These are phyloP conservation scores for Zootoca vivipara DNA, from an alignment of 2,113 vertebrate genomes.

Conservation along the genomic window DNA sequence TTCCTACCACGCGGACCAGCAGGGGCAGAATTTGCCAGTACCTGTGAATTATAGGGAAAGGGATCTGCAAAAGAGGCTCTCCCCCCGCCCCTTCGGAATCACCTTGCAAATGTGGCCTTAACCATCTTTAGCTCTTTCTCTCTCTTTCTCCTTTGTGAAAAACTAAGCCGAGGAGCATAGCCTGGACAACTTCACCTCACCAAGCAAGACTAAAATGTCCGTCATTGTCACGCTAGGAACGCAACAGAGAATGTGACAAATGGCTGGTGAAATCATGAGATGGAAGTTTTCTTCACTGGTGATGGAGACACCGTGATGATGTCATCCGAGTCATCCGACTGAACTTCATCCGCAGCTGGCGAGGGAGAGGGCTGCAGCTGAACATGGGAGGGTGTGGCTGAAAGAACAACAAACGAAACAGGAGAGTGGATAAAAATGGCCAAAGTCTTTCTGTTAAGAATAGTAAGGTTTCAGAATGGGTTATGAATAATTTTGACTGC, in stretches of 20 bases:
- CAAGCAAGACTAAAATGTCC: not conserved
- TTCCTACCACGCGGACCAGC: not conserved
- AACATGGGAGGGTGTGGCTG: constrained; percentile 54
- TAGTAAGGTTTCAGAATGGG: constrained; percentile 14
- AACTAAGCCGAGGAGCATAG: not conserved
- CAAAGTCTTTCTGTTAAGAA: not conserved
- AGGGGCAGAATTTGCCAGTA: not conserved
- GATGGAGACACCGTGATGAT: constrained; percentile 76
- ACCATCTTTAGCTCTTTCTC: too few relatives aligned
- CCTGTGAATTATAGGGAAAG: not conserved
- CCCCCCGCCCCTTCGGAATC: not conserved
- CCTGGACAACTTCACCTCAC: not conserved
- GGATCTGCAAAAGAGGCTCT: not conserved
- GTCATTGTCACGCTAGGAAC: not conserved
- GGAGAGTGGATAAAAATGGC: constrained; percentile 5
- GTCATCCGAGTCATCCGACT: constrained; percentile 89
- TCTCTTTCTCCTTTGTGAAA: too few relatives aligned
- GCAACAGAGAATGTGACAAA: not conserved
- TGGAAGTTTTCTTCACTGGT: constrained; percentile 63
- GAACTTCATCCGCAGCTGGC: constrained; percentile 46
- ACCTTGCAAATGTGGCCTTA: not conserved
- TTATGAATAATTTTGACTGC: not conserved
- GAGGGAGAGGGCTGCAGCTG: not conserved
- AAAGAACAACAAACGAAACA: constrained; percentile 51
- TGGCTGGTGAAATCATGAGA: constrained; percentile 11